phyloP scores from a whole-genome alignment of 1,140 invertebrate species.

The Metaphire vulgaris region DNA sequence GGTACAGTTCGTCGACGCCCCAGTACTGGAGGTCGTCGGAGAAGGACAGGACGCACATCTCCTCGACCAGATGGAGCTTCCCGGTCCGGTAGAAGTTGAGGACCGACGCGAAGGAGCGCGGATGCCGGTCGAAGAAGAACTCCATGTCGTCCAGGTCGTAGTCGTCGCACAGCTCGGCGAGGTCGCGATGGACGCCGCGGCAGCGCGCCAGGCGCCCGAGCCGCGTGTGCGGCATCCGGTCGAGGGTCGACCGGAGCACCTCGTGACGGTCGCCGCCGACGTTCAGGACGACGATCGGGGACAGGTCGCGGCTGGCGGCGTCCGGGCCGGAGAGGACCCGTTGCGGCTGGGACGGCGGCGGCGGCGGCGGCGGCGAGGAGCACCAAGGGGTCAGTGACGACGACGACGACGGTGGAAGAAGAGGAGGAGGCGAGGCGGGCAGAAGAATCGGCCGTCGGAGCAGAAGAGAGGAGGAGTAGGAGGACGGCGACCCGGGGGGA shows the following conservation, averaged over 20 bases:
- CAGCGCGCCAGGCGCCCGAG: conserved; percentile 84
- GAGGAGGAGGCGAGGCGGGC: not conserved
- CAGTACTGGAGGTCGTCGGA: conserved; percentile 96
- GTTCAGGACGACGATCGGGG: conserved; percentile 71
- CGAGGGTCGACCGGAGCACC: conserved; percentile 90
- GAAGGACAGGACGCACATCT: conserved; percentile 97
- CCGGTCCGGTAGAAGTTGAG: conserved; percentile 96
- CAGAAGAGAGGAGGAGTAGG: too few species aligned
- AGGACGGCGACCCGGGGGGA: too few species aligned
- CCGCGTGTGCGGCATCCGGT: conserved; percentile 87
- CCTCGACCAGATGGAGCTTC: conserved; percentile 93
- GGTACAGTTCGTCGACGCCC: conserved; percentile 94
- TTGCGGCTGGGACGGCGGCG: too few species aligned
- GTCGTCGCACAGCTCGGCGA: conserved; percentile 93
- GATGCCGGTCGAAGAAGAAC: conserved; percentile 97
- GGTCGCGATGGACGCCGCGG: conserved; percentile 90
- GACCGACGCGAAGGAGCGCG: conserved; percentile 93
- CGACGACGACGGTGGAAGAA: too few species aligned
- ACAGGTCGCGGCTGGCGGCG: not conserved
- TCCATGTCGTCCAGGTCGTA: conserved; percentile 94
- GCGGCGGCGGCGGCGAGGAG: not conserved
- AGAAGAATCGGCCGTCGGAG: not conserved
- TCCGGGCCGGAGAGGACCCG: not conserved
- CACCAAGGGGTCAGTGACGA: not conserved
- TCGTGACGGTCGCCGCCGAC: conserved; percentile 95